These are phyloP conservation scores for Sogatella furcifera DNA, from an alignment of 1,140 invertebrate species.

Conservation along the genomic window DNA sequence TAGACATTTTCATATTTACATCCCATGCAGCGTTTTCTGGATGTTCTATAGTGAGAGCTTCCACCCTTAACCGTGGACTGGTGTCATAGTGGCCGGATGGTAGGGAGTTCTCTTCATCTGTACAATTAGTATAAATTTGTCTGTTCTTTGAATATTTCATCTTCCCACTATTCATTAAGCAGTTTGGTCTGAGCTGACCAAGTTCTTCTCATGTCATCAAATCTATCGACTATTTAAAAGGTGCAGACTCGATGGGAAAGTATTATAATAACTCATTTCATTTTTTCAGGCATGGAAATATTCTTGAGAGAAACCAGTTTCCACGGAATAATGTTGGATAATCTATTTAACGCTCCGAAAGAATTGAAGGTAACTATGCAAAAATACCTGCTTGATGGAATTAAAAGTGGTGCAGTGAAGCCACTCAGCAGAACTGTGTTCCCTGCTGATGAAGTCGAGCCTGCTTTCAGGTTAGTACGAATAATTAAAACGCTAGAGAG, in stretches of 20 bases:
- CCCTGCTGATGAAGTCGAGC: constrained; percentile 45
- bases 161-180: too few relatives aligned
- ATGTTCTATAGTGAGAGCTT: too few relatives aligned
- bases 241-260: neutral
- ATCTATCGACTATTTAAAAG: too few relatives aligned
- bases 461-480: constrained; percentile 41
- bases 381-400: constrained; percentile 46
- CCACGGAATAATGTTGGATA: constrained; percentile 78
- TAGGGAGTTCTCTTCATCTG: too few relatives aligned
- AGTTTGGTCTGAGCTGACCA: too few relatives aligned
- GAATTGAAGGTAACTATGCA: constrained; percentile 32
- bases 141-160: too few relatives aligned
- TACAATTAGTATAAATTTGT: too few relatives aligned
- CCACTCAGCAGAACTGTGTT: constrained; percentile 50
- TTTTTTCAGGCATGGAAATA: constrained; percentile 38
- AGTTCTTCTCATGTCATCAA: too few relatives aligned
- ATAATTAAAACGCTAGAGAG: neutral
- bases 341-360: constrained; percentile 43
- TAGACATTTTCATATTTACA: too few relatives aligned
- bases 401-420: constrained; percentile 50
- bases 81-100: too few relatives aligned
- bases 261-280: neutral
- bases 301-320: constrained; percentile 78
- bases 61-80: too few relatives aligned
- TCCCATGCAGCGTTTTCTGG: too few relatives aligned